Evolutionary conservation across 2,113 vertebrate genomes (phyloP).

Genomic region (Indicator maculatus): DNA sequence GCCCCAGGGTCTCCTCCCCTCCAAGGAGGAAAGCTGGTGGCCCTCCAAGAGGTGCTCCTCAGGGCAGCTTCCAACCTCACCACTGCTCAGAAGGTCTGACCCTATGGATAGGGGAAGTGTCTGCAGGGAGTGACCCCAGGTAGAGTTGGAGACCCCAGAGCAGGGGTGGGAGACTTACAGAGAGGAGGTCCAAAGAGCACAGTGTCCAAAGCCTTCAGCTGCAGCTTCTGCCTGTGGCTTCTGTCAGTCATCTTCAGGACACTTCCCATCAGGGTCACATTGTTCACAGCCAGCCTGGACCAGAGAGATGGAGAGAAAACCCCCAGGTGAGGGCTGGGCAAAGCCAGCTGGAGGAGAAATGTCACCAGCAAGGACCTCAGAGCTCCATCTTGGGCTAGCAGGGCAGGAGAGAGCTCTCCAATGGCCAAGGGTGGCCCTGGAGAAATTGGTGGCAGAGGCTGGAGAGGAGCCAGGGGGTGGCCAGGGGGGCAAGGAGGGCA

Average conservation of each 20-base stretch:
- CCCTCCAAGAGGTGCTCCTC: background rate
- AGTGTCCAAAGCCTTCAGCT: constrained; percentile 93
- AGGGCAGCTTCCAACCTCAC: background rate
- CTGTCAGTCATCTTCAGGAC: constrained; percentile 94
- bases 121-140: background rate
- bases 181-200: constrained; percentile 94
- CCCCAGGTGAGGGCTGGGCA: too few species aligned
- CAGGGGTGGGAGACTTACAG: too few species aligned
- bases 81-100: background rate
- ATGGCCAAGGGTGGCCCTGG: too few species aligned
- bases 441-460: too few species aligned
- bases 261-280: constrained; percentile 85
- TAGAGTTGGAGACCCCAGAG: too few species aligned
- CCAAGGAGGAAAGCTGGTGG: background rate
- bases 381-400: background rate
- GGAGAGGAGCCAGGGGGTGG: too few species aligned
- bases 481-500: too few species aligned
- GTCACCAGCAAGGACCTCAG: background rate
- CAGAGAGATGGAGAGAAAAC: background rate
- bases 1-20: background rate
- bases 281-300: constrained; percentile 90
- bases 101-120: rapidly evolving
- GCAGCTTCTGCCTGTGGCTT: constrained; percentile 94
- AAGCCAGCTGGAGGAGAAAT: background rate
- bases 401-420: background rate